Percentiles rank a stretch among this genome's conserved stretches.
Conservation (phyloP, 2,888 invertebrate genomes). For the Isoperla grammatica region DNA sequence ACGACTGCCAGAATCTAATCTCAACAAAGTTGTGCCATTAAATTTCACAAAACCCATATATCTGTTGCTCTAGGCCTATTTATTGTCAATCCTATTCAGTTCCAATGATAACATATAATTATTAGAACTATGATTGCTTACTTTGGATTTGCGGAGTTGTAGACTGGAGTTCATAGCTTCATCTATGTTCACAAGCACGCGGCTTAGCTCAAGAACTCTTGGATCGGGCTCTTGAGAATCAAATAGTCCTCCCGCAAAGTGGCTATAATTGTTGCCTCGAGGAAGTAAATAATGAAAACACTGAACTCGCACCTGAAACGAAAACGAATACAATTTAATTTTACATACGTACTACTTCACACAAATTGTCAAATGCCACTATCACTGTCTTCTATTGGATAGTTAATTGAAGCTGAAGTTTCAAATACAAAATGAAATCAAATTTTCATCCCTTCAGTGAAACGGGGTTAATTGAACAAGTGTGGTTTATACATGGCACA, state of each 20-base stretch:
- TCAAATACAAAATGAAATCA: no score
- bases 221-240: slow-evolving; percentile 72
- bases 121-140: slow-evolving; percentile 40
- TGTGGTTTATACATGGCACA: no score
- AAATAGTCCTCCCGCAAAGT: slow-evolving; percentile 48
- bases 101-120: no score
- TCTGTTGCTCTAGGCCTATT: no score
- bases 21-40: no score
- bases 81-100: no score
- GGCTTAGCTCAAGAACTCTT: slow-evolving; percentile 69
- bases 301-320: slow-evolving; percentile 74
- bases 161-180: slow-evolving; percentile 69
- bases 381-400: no score
- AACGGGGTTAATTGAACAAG: no score
- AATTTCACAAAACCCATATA: no score
- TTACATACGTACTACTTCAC: slow-evolving; percentile 24
- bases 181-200: slow-evolving; percentile 70
- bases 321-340: slow-evolving; percentile 47
- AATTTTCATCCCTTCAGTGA: no score
- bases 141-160: slow-evolving; percentile 71
- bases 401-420: neutral
- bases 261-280: slow-evolving; percentile 44
- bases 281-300: slow-evolving; percentile 89
- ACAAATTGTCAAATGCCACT: no score
- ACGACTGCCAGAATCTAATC: no score